Evolutionary conservation across 2,113 vertebrate species (phyloP), one percentile per base, ranked within the genome.

Genomic region (Upupa epops): DNA sequence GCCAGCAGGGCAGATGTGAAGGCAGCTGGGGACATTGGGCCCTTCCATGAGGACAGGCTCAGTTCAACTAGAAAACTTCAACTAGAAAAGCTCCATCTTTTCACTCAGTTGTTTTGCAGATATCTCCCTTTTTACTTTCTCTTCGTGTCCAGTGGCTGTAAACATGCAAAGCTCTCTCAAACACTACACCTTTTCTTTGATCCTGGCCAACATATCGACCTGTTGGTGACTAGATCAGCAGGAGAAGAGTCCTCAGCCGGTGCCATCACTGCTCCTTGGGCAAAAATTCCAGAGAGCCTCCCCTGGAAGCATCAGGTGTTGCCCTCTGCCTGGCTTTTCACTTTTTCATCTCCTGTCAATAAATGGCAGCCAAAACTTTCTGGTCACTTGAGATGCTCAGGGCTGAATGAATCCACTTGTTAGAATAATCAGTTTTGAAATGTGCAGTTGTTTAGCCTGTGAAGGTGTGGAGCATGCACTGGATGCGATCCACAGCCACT

Each of bases 401-500:
- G 9, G 29, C 22, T 54, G 32, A 88, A 73, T 59, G 5, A 61
- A 34, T 60, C 37, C 14, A 17, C 17, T 42, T 83, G 28, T 6
- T 13, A n/a, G 26, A 49, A 8, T 2, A 31, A 45, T 49, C 9
- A 58, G 0, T 70, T 64, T 46, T 54, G 28, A 48, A 9, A 9
- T 10, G 5, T 45, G 71, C 70, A 77, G 14, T 8, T 31, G 8
- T 65, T 76, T 45, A 66, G 7, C 18, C 32, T 36, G 70, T 48
- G 14, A 8, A 58, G 6, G 7, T 16, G 3, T 8, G 18, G 54
- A 71, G 25, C 2, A 0, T 0, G 0, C 17, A 22, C 10, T 11
- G 17, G 28, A 4, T 3, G 2, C 58, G 49, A 37, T 29, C 68
- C n/a, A 26, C 7, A 48, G 4, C 15, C 68, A 6, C 14, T 36